phyloP scores from a whole-genome alignment of 2,113 vertebrate genomes.

The Beaufortia kweichowensis region DNA sequence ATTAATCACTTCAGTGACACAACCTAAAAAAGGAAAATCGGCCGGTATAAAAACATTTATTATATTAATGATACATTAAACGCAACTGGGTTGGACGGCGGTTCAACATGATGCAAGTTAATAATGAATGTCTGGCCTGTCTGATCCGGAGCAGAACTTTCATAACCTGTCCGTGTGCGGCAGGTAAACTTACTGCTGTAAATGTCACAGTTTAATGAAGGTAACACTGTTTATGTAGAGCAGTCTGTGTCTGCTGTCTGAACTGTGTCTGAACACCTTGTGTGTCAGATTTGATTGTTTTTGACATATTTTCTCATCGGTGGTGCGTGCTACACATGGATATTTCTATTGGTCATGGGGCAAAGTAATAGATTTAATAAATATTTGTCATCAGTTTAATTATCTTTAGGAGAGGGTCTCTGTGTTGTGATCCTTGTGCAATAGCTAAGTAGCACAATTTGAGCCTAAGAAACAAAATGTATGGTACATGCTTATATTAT shows the following conservation, averaged over 20 bases:
- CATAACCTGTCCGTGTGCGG: conserved; percentile 24
- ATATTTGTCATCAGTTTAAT: too few species aligned
- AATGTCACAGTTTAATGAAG: conserved; percentile 53
- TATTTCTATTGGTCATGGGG: too few species aligned
- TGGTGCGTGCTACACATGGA: not conserved
- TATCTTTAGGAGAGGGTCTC: too few species aligned
- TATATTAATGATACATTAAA: not conserved
- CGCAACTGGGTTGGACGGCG: not conserved
- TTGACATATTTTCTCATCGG: not conserved
- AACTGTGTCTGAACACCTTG: not conserved
- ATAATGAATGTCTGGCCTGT: conserved; percentile 42
- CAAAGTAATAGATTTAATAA: too few species aligned
- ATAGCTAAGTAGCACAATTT: too few species aligned
- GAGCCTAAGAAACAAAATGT: too few species aligned
- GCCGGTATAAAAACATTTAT: conserved; percentile 25
- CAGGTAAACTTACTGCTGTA: conserved; percentile 31
- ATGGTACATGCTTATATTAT: too few species aligned
- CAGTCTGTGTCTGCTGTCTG: conserved; percentile 10
- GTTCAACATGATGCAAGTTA: conserved; percentile 25
- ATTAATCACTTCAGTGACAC: not conserved
- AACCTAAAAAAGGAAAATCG: conserved; percentile 20
- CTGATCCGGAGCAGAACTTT: conserved; percentile 42
- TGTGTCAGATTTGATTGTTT: not conserved
- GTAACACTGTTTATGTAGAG: not conserved
- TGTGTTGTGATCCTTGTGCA: too few species aligned